Base-by-base conservation (phyloP, 2,888 invertebrate species). In the Pollenia griseotomentosa region DNA sequence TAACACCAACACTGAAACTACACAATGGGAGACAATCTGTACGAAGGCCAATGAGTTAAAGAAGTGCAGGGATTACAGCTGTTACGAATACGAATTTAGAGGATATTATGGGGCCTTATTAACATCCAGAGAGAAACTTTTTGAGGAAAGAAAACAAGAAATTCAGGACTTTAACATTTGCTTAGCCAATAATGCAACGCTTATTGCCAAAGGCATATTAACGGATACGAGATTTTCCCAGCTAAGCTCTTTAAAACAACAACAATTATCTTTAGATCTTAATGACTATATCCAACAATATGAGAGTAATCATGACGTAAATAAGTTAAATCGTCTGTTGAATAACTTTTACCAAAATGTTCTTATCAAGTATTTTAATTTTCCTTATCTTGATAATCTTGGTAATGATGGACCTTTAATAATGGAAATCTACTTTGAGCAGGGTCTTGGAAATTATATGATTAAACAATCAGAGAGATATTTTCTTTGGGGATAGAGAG, bases 81-180 rank as follows among this genome's bases (percentile, higher is more conserved):
- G n/a, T n/a, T n/a, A n/a, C n/a, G n/a, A n/a, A n/a, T n/a, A n/a
- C n/a, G n/a, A n/a, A n/a, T n/a, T n/a, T n/a, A n/a, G n/a, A n/a
- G n/a, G n/a, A n/a, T n/a, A n/a, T n/a, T n/a, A n/a, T n/a, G n/a
- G n/a, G n/a, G n/a, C n/a, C n/a, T n/a, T n/a, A n/a, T 33, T 63
- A 14, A 75, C 71, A 19, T 40, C 74, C n/a, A 51, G 10, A 9
- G 16, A 75, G n/a, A 12, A 19, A 11, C 33, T 75, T 40, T 51
- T 16, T 3, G 33, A 9, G 11, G 16, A 40, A 16, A 40, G 51
- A 14, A n/a, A 14, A 0, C 33, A 63, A 7, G 40, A 40, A 11
- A 5, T 75, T 10, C 10, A 8, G 16, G 51, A 51, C 0, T 9
- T 51, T 0, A 16, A 10, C 6, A 16, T 75, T 12, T 75, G 51